Evolutionary conservation across 2,797 vertebrate genomes (phyloP).

Genomic region (Astyanax mexicanus): DNA sequence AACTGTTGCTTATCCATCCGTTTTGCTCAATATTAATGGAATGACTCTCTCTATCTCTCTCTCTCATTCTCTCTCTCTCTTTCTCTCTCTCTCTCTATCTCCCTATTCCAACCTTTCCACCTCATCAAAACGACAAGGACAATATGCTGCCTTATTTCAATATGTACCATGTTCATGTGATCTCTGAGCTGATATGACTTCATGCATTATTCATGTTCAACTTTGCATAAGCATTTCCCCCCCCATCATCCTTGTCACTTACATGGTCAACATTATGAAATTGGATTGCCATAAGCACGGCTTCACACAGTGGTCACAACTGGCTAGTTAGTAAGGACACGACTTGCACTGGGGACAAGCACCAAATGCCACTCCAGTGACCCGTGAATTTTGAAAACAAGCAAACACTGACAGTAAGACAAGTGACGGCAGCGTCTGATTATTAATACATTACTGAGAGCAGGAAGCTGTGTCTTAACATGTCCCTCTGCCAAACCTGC

Average conservation of each 20-base stretch:
- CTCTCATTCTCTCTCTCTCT: background rate
- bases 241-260: conserved; percentile 72
- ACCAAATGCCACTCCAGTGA: conserved; percentile 77
- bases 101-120: conserved; percentile 44
- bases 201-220: conserved; percentile 79
- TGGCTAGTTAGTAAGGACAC: conserved; percentile 75
- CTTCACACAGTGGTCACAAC: conserved; percentile 76
- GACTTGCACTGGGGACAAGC: conserved; percentile 71
- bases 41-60: background rate
- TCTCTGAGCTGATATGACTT: conserved; percentile 74
- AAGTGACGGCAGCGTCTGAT: conserved; percentile 63
- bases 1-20: conserved; percentile 61
- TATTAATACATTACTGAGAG: conserved; percentile 63
- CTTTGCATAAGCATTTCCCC: conserved; percentile 71
- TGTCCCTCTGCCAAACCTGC: conserved; percentile 40
- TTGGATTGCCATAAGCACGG: conserved; percentile 69
- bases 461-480: conserved; percentile 58
- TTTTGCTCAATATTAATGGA: conserved; percentile 55
- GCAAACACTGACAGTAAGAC: conserved; percentile 74
- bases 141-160: conserved; percentile 68
- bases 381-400: conserved; percentile 78
- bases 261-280: conserved; percentile 79
- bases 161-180: conserved; percentile 68
- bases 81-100: conserved; percentile 7
- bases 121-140: conserved; percentile 63